Evolutionary conservation across 1,140 invertebrate genomes (phyloP).

Genomic region (Drosophila lacertosa): DNA sequence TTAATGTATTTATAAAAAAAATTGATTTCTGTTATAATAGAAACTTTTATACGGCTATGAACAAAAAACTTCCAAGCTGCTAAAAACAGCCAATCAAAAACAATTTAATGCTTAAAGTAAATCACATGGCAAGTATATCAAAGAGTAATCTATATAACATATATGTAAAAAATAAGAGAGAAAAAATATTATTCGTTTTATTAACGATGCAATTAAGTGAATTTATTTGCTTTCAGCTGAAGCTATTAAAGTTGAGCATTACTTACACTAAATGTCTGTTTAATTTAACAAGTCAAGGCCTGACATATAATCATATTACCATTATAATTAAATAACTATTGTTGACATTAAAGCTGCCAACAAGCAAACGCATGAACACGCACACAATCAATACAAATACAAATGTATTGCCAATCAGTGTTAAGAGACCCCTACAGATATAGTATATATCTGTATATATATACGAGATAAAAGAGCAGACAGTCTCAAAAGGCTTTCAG

Average conservation of each 20-base stretch:
- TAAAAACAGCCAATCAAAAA: background rate
- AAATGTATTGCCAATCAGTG: conserved; percentile 3
- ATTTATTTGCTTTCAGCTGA: conserved; percentile 45
- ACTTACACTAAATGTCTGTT: conserved; percentile 35
- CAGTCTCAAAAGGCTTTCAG: conserved; percentile 12
- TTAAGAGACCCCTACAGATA: background rate
- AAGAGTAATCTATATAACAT: conserved; percentile 22
- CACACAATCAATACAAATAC: conserved; percentile 1
- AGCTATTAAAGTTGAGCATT: conserved; percentile 28
- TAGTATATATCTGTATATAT: no score
- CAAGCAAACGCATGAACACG: background rate
- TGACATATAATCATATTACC: conserved; percentile 1
- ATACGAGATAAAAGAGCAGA: background rate
- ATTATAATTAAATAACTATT: conserved; percentile 4
- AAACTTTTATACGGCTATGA: no score
- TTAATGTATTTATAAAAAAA: no score
- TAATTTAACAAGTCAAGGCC: background rate
- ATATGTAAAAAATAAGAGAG: background rate
- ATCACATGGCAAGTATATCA: background rate
- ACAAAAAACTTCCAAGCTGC: background rate
- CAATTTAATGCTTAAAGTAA: background rate
- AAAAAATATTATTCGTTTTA: no score
- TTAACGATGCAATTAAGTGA: no score
- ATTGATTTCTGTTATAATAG: no score
- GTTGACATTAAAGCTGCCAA: background rate